Conservation (phyloP, 1,140 invertebrate genomes). For the Drosophila kepulauana region DNA sequence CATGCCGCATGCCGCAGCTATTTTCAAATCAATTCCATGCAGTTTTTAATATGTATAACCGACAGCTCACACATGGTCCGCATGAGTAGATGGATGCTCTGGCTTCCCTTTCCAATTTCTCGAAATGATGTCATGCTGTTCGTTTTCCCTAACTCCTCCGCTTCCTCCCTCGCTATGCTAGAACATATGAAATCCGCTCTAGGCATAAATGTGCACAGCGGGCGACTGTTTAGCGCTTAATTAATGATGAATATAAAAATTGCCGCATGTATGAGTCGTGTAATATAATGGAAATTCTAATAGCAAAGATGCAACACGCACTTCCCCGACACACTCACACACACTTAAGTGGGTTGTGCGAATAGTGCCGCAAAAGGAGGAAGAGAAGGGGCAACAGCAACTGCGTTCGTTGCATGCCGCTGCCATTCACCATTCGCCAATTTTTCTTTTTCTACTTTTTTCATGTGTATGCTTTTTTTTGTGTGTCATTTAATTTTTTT, state of each 20-base stretch:
- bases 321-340: slow-evolving; percentile 12
- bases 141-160: not conserved
- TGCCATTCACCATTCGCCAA: slow-evolving; percentile 51
- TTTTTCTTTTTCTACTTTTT: slow-evolving; percentile 54
- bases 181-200: slow-evolving; percentile 26
- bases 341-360: slow-evolving; percentile 31
- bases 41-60: slow-evolving; percentile 66
- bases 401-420: slow-evolving; percentile 7
- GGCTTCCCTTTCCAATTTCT: slow-evolving; percentile 65
- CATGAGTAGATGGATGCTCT: slow-evolving; percentile 10
- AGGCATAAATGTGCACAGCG: slow-evolving; percentile 66
- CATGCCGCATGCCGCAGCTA: slow-evolving; percentile 40
- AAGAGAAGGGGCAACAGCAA: not conserved
- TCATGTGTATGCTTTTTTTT: slow-evolving; percentile 8
- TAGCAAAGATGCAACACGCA: slow-evolving; percentile 49
- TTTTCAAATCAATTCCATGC: slow-evolving; percentile 81
- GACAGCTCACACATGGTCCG: slow-evolving; percentile 39
- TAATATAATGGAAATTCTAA: slow-evolving; percentile 51
- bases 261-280: slow-evolving; percentile 51
- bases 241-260: slow-evolving; percentile 83
- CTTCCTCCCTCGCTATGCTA: no score
- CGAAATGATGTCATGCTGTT: slow-evolving; percentile 75
- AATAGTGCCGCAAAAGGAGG: not conserved
- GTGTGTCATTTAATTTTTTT: slow-evolving; percentile 36
- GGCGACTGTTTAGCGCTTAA: slow-evolving; percentile 81